phyloP scores from a whole-genome alignment of 2,888 invertebrate genomes.

The Zhengitettix transpicula region DNA sequence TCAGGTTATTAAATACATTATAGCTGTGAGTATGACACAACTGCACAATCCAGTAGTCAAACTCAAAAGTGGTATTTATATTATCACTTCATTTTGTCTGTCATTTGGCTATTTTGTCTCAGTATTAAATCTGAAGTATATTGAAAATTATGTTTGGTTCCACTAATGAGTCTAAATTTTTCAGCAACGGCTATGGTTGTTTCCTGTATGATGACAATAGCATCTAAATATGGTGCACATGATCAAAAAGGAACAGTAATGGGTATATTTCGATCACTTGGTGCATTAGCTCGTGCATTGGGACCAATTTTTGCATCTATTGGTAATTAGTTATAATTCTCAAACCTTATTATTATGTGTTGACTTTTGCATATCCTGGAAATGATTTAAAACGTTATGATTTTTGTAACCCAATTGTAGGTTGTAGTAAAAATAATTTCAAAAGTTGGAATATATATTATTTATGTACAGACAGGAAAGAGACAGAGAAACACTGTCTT shows the following conservation, averaged over 20 bases:
- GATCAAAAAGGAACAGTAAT: conserved; percentile 84
- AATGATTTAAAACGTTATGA: no score
- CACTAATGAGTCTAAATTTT: conserved; percentile 15
- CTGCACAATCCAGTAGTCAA: background rate
- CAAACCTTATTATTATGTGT: background rate
- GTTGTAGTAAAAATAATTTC: no score
- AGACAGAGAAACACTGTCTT: no score
- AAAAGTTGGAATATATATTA: no score
- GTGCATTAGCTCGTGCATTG: conserved; percentile 79
- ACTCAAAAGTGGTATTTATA: background rate
- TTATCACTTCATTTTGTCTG: no score
- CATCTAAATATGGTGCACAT: conserved; percentile 63
- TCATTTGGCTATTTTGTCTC: background rate
- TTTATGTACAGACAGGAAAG: no score
- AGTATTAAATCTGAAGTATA: background rate
- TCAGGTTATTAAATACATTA: no score
- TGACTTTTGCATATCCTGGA: no score
- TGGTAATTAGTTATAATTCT: conserved; percentile 31
- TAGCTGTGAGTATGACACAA: background rate
- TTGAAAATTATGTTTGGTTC: background rate
- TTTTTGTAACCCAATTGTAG: no score
- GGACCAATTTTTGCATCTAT: conserved; percentile 81
- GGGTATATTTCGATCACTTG: conserved; percentile 86
- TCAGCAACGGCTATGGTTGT: conserved; percentile 82
- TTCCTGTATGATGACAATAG: conserved; percentile 84